These are phyloP conservation scores for Cirrhinus molitorella DNA, from an alignment of 2,797 vertebrate genomes.

Conservation along the genomic window DNA sequence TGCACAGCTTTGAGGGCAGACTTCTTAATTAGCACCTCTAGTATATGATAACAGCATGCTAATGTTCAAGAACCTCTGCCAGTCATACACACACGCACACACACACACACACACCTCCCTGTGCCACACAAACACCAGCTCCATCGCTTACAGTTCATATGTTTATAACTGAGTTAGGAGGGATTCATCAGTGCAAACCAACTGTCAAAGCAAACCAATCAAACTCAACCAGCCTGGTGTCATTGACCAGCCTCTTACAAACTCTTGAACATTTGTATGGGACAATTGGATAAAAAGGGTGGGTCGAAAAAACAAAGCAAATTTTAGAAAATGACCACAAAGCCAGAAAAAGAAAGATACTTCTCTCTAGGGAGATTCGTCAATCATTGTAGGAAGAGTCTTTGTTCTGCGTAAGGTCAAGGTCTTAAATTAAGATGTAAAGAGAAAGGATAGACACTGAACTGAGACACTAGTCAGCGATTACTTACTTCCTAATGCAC, in stretches of 20 bases:
- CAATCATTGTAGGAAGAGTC: constrained; percentile 9
- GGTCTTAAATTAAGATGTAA: constrained; percentile 28
- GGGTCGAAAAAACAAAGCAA: constrained; percentile 21
- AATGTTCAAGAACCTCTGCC: constrained; percentile 43
- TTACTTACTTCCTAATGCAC: constrained; percentile 27
- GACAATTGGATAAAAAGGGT: constrained; percentile 8
- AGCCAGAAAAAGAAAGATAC: neutral
- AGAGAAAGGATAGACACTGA: constrained; percentile 24
- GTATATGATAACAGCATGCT: constrained; percentile 51
- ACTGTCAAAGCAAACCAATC: neutral
- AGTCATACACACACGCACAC: constrained; percentile 18
- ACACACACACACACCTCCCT: neutral
- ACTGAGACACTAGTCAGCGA: neutral
- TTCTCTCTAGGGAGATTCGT: constrained; percentile 17
- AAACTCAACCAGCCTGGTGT: neutral
- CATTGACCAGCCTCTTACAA: constrained; percentile 8
- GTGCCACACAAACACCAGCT: constrained; percentile 28
- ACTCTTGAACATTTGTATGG: constrained; percentile 6
- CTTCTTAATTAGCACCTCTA: constrained; percentile 56
- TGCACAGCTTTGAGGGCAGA: constrained; percentile 46
- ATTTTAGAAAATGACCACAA: constrained; percentile 20
- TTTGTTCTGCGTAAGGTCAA: constrained; percentile 25
- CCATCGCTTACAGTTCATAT: constrained; percentile 32
- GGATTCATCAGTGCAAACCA: neutral
- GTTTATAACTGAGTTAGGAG: neutral